Evolutionary conservation across 2,113 vertebrate species (phyloP), one percentile per base, ranked within the genome.

Genomic region (Oostethus manadensis): DNA sequence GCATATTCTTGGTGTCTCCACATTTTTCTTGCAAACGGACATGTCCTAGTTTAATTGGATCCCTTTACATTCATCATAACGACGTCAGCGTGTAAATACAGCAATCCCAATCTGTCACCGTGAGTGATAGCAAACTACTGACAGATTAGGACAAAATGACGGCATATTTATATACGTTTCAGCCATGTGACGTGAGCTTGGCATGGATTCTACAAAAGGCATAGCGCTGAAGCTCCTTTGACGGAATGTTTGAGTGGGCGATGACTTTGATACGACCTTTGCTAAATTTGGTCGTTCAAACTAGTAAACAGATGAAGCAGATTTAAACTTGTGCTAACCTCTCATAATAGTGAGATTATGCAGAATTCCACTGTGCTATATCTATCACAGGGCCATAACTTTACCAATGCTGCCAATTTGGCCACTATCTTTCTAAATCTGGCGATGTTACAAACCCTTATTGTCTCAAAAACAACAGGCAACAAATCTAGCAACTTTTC

Each of bases 111-210:
- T 64, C 38, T 15, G 33, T 45, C 58, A 58, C 48, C 21, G 54
- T 71, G 54, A 66, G 73, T 60, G 62, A 62, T 62, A 74, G 76
- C 56, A 74, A 63, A 42, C 62, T 21, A 18, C 26, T 66, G 43
- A 61, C 33, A 67, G 29, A 62, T 62, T 59, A 71, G 68, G 71
- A 77, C 50, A 33, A 33, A 45, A 47, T 4, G 70, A 38, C 51
- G 42, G 20, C 21, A 35, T 16, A 51, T 51, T 20, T 9, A 43
- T 33, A 17, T 10, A 33, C 16, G 2, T 55, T 54, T 18, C 43
- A 61, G 11, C 43, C 4, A 3, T 72, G n/a, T 57, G 54, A 51
- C 65, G 62, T 62, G 11, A 66, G 40, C 62, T 38, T 64, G 16
- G 51, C 13, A n/a, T 44, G 50, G 50, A 23, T 33, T 51, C 8